Evolutionary conservation across 2,888 invertebrate species (phyloP).

Genomic region (Apodemia duryi): DNA sequence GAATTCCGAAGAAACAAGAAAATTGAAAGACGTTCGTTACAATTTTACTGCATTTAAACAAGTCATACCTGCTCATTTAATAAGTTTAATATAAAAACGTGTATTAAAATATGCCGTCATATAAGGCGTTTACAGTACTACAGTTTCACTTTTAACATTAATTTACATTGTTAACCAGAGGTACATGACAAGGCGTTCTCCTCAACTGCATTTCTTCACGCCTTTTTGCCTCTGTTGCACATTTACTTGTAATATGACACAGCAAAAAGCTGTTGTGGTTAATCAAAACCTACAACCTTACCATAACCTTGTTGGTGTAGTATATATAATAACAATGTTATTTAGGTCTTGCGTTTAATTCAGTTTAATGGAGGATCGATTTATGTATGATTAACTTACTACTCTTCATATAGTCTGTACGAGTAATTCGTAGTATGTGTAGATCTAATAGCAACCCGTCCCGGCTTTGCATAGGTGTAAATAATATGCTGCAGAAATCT

Average conservation of each 20-base stretch:
- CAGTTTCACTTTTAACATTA: slow-evolving; percentile 9
- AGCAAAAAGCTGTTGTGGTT: slow-evolving; percentile 30
- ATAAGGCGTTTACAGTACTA: not conserved
- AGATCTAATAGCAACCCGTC: no score
- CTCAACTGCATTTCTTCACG: not conserved
- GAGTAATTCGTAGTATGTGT: no score
- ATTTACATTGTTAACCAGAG: slow-evolving; percentile 10
- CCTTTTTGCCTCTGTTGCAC: slow-evolving; percentile 13
- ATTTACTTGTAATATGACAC: slow-evolving; percentile 30
- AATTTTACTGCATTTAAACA: not conserved
- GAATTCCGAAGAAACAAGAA: no score
- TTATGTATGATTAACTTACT: no score
- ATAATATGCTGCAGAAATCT: no score
- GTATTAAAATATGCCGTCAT: not conserved
- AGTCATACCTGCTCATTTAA: not conserved
- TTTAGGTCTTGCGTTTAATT: no score
- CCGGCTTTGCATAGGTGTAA: no score
- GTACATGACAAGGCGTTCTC: slow-evolving; percentile 7
- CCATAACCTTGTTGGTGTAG: slow-evolving; percentile 35
- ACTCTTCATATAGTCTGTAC: no score
- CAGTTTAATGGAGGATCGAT: no score
- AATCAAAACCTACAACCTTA: slow-evolving; percentile 37
- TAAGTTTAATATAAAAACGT: not conserved
- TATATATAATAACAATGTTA: slow-evolving; percentile 13
- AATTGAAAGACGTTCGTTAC: no score